Evolutionary conservation across 2,888 invertebrate genomes (phyloP), one percentile per base, ranked within the genome.

Genomic region (Dimorphilus gyrociliatus): DNA sequence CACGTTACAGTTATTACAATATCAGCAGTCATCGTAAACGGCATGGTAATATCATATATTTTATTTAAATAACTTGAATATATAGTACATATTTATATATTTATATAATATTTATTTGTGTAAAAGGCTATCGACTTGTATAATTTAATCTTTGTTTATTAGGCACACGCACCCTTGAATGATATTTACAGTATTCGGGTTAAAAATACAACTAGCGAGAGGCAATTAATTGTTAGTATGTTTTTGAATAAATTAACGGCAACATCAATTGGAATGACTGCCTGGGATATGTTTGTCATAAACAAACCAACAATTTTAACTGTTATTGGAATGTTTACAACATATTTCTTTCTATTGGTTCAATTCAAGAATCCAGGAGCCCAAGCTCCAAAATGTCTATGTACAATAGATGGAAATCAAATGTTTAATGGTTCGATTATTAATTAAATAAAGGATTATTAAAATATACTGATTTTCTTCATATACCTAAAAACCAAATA

Each of bases 221-320:
- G 36, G 18, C 36, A 41, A 23, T 34, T 41, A 2, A 34, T 37
- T 34, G 27, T 40, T 23, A n/a, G n/a, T 19, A 37, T 48, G 42
- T 51, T 51, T 35, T 29, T 51, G 28, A 50, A 42, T 31, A 36
- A 39, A 16, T 36, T 51, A 29, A 46, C 48, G 1, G 48, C 47
- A 1, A 42, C 44, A 2, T 34, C 43, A 25, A 44, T 51, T 25
- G 51, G 51, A 5, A 30, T 51, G n/a, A 42, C 48, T 3, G 49
- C 51, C 16, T 37, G 42, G 37, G 44, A 42, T 15, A 39, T 50
- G 37, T 48, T 50, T 34, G 43, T 50, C n/a, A 41, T 51, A 10
- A 47, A 50, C 30, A 42, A 46, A 25, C 44, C 45, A 1, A 45
- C 49, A 3, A 41, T 51, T 16, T 36, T 51, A 4, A 51, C 48